Evolutionary conservation across 2,888 invertebrate genomes (phyloP).

Genomic region (Hypolimnas misippus): DNA sequence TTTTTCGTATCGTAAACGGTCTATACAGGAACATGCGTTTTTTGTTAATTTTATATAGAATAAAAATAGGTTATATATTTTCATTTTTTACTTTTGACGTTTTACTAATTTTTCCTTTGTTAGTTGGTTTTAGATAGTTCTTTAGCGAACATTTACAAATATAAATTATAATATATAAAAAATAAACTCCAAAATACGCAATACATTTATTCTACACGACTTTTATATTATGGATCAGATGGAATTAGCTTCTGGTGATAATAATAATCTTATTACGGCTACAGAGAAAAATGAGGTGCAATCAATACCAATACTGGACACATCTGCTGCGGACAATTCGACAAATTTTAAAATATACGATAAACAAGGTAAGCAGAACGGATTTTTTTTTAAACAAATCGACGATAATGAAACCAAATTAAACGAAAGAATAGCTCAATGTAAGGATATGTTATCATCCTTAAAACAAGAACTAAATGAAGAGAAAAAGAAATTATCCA

Average conservation of each 20-base stretch:
- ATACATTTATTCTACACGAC: too few species aligned
- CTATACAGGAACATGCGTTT: too few species aligned
- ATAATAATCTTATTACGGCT: conserved; percentile 38
- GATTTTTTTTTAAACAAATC: conserved; percentile 33
- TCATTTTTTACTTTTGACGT: too few species aligned
- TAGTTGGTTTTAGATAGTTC: background rate
- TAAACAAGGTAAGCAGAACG: conserved; percentile 10
- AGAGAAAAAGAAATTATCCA: conserved; percentile 68
- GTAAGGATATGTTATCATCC: conserved; percentile 68
- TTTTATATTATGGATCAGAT: conserved; percentile 51
- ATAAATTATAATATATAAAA: too few species aligned
- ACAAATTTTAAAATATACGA: conserved; percentile 6
- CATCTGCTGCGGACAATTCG: background rate
- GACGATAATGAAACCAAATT: conserved; percentile 67
- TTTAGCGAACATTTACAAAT: background rate
- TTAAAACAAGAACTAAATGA: conserved; percentile 68
- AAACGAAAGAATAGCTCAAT: conserved; percentile 70
- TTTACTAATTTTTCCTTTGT: too few species aligned
- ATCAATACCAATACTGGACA: background rate
- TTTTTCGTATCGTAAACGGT: too few species aligned
- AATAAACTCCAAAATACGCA: too few species aligned
- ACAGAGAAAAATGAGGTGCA: conserved; percentile 11
- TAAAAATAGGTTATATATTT: too few species aligned
- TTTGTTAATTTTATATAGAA: too few species aligned
- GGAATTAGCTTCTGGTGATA: conserved; percentile 62